A percentile compares a stretch with the other conserved stretches of the same genome.
Evolutionary conservation across 1,140 invertebrate species (phyloP).

Genomic region (Ostrea edulis): DNA sequence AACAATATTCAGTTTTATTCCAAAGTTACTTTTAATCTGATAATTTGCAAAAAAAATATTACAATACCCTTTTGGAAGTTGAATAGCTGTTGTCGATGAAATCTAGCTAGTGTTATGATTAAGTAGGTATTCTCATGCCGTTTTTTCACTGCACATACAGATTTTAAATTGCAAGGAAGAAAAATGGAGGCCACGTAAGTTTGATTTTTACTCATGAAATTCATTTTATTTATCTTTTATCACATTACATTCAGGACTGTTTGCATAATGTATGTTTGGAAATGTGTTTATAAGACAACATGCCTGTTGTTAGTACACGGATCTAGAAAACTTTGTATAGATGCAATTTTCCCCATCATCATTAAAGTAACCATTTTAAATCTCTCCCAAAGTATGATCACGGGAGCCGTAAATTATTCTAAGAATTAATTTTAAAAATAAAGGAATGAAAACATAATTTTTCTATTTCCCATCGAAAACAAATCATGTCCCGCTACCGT

Average conservation of each 20-base stretch:
- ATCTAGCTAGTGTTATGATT: not conserved
- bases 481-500: too few species aligned
- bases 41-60: slow-evolving; percentile 4
- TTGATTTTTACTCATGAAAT: not conserved
- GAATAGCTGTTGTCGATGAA: too few species aligned
- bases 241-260: not conserved
- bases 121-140: not conserved
- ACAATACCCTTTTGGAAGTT: slow-evolving; percentile 3
- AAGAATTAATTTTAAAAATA: too few species aligned
- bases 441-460: too few species aligned
- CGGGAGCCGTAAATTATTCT: too few species aligned
- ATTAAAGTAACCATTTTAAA: too few species aligned
- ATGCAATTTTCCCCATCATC: too few species aligned
- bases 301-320: too few species aligned
- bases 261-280: not conserved
- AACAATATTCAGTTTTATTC: not conserved
- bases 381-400: too few species aligned
- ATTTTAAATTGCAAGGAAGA: not conserved
- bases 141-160: not conserved
- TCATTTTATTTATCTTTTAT: not conserved
- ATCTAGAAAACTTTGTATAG: too few species aligned
- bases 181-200: slow-evolving; percentile 7
- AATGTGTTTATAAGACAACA: not conserved
- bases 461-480: too few species aligned
- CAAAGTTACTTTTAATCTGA: slow-evolving; percentile 32